Percentiles rank a stretch among this genome's conserved stretches.
phyloP scores from a whole-genome alignment of 92 coral and sea anemone species.

The Diadumene lineata region DNA sequence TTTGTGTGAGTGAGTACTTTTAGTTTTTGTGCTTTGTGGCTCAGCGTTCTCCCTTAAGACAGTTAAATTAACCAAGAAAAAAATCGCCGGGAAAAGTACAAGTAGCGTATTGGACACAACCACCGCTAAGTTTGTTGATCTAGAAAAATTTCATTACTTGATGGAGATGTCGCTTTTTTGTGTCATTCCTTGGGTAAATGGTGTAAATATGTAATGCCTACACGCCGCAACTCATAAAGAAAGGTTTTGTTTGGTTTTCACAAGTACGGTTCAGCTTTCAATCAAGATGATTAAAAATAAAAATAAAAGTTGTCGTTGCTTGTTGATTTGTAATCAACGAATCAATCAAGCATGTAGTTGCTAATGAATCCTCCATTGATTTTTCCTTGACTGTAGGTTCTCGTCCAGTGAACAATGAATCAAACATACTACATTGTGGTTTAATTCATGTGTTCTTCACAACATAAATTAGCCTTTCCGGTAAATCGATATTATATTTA shows the following conservation, averaged over 20 bases:
- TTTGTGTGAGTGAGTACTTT: too few relatives aligned
- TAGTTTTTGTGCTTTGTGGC: too few relatives aligned
- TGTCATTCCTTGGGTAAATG: constrained; percentile 4
- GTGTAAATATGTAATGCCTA: constrained; percentile 22
- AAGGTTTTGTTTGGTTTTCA: constrained; percentile 24
- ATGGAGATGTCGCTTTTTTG: not conserved
- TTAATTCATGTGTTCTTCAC: constrained; percentile 5
- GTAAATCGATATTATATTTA: constrained; percentile 4
- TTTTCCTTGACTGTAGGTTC: not conserved
- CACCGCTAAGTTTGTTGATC: not conserved
- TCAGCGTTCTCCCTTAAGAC: not conserved
- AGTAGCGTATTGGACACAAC: too few relatives aligned
- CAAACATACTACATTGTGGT: constrained; percentile 1
- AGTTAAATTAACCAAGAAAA: too few relatives aligned
- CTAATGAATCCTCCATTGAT: not conserved
- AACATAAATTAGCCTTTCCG: constrained; percentile 3
- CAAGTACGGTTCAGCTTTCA: constrained; percentile 18
- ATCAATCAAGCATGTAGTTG: constrained; percentile 21
- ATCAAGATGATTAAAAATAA: constrained; percentile 9
- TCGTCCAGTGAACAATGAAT: not conserved
- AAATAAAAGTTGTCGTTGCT: not conserved
- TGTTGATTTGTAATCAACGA: constrained; percentile 14
- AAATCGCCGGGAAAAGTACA: too few relatives aligned
- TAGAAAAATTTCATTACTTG: not conserved
- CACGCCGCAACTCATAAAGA: constrained; percentile 22